These are phyloP conservation scores for Calephelis virginiensis DNA, from an alignment of 1,140 invertebrate genomes.

Conservation along the genomic window DNA sequence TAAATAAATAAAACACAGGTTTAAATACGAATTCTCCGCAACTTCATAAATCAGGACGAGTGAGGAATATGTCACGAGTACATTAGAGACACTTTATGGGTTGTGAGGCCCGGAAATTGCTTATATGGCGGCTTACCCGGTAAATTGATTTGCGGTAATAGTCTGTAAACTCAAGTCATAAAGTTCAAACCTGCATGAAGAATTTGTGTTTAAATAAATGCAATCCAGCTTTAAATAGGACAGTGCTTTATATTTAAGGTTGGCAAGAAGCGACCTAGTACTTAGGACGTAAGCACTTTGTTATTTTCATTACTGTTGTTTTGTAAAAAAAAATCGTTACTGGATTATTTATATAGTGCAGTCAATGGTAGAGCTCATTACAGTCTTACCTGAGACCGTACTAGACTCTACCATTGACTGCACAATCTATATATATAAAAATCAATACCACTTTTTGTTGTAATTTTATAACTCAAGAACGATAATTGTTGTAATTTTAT, in stretches of 20 bases:
- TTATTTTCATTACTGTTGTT: not conserved
- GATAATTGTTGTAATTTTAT: no score
- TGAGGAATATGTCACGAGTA: slow-evolving; percentile 22
- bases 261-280: not conserved
- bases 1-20: not conserved
- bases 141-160: slow-evolving; percentile 20
- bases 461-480: no score
- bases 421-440: no score
- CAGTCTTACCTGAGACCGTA: no score
- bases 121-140: slow-evolving; percentile 13
- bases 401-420: no score
- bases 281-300: not conserved
- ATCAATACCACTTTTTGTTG: no score
- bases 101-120: slow-evolving; percentile 24
- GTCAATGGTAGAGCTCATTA: no score
- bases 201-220: slow-evolving; percentile 2
- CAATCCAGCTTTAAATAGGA: slow-evolving; percentile 7
- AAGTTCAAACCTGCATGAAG: slow-evolving; percentile 14
- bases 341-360: no score
- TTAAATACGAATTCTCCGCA: not conserved
- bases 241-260: slow-evolving; percentile 10
- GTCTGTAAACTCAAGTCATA: slow-evolving; percentile 16
- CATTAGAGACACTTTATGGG: slow-evolving; percentile 15
- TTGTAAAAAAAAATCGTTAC: no score
- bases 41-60: slow-evolving; percentile 14